phyloP scores from a whole-genome alignment of 1,140 invertebrate species.

The Solen grandis region DNA sequence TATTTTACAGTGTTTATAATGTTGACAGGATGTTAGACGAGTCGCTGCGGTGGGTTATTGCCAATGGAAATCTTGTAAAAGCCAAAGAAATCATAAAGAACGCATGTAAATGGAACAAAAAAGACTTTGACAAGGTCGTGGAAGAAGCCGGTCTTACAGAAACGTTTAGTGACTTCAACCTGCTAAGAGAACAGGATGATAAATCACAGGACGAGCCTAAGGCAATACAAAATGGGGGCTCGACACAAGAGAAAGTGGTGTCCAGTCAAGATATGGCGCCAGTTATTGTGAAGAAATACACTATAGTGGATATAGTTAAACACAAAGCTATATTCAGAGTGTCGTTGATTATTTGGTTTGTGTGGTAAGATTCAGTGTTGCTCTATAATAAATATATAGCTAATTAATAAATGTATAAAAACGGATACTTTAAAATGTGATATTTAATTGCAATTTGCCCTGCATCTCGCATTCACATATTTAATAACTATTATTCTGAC shows the following conservation, averaged over 20 bases:
- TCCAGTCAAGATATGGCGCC: too few species aligned
- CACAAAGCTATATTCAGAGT: constrained; percentile 36
- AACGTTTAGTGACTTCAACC: background rate
- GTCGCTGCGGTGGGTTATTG: constrained; percentile 42
- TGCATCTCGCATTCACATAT: too few species aligned
- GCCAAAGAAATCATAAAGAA: constrained; percentile 41
- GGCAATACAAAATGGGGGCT: too few species aligned
- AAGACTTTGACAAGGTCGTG: constrained; percentile 23
- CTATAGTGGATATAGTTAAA: constrained; percentile 20
- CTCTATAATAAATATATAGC: too few species aligned
- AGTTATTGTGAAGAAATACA: constrained; percentile 22
- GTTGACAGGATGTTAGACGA: constrained; percentile 48
- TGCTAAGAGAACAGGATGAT: too few species aligned
- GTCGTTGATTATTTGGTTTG: constrained; percentile 40
- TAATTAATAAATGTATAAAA: too few species aligned
- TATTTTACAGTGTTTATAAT: too few species aligned
- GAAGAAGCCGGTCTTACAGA: constrained; percentile 12
- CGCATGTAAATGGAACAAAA: constrained; percentile 50
- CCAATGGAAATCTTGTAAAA: constrained; percentile 25
- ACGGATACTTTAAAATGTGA: too few species aligned
- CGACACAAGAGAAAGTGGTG: background rate
- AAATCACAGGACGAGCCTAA: too few species aligned
- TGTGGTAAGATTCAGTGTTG: too few species aligned
- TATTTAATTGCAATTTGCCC: too few species aligned
- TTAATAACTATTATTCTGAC: too few species aligned